phyloP scores from a whole-genome alignment of 2,888 invertebrate species.

The Heliconius cydno region DNA sequence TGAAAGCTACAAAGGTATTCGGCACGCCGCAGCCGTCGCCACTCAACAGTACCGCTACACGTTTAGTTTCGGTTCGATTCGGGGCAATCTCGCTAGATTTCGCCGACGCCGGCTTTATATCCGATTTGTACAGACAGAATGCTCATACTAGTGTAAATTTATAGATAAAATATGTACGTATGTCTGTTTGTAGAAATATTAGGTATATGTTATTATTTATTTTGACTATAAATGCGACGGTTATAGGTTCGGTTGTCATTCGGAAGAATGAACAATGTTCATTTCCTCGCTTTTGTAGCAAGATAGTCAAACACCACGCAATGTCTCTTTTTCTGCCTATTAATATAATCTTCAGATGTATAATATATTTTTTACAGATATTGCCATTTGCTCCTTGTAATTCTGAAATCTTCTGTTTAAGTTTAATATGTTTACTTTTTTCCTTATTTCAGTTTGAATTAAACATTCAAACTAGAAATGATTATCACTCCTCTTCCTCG shows the following conservation, averaged over 20 bases:
- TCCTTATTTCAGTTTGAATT: too few species aligned
- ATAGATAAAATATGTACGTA: background rate
- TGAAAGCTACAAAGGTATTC: slow-evolving; percentile 12
- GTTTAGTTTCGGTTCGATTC: slow-evolving; percentile 59
- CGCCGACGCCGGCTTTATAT: slow-evolving; percentile 55
- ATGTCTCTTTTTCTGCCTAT: background rate
- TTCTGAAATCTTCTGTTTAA: too few species aligned
- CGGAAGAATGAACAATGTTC: background rate
- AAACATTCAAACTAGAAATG: too few species aligned
- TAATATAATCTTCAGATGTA: too few species aligned
- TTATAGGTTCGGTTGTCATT: background rate
- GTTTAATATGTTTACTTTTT: too few species aligned
- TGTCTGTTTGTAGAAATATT: background rate
- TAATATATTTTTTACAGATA: too few species aligned
- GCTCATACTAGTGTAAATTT: background rate
- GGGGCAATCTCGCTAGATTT: slow-evolving; percentile 62
- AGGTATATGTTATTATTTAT: background rate
- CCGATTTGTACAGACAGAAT: slow-evolving; percentile 41
- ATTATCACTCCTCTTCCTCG: too few species aligned
- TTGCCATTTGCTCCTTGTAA: too few species aligned
- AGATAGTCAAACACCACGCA: background rate
- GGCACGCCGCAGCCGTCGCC: slow-evolving; percentile 12
- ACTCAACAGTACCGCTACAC: slow-evolving; percentile 45
- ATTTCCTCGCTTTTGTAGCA: background rate
- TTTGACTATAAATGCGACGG: background rate